Evolutionary conservation across 2,113 vertebrate species (phyloP), one percentile per base, ranked within the genome.

Genomic region (Monarcha castaneiventris): DNA sequence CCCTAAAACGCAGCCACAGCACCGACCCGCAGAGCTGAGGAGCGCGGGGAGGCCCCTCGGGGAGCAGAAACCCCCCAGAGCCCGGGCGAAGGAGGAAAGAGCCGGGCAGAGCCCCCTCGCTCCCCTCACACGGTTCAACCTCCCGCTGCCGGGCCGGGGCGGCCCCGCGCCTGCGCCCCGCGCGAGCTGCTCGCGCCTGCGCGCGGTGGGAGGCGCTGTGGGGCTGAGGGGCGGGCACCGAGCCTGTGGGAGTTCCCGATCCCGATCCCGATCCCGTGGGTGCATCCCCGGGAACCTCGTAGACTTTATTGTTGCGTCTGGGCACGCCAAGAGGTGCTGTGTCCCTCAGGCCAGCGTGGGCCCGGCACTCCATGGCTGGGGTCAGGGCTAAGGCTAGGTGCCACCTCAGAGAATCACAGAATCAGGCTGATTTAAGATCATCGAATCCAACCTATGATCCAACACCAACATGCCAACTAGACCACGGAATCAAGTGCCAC

Each of bases 211-310:
- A 1, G 35, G 26, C 2, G 3, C 5, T 6, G 46, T 0, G 51
- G 49, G 2, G 51, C 9, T 32, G 48, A 33, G 56, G 56, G 43
- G 66, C 9, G 15, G 35, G 11, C 2, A 5, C 0, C 4, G 48
- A 13, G 33, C 1, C 2, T 35, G 26, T 7, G 43, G 13, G 55
- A 1, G 7, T 0, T 39, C 5, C 11, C 11, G 3, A 0, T 44
- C 15, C 15, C 16, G 11, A 0, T 32, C 26, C 4, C 3, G 25
- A 1, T 16, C 4, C 5, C 1, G 5, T 7, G 7, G 16, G 9
- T 1, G 4, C 12, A 1, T 18, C 2, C 1, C 1, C 1, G 4
- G 17, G 5, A 2, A 2, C 5, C 5, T 11, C 0, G 1, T 18
- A 5, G 5, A 1, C 4, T 0, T 3, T 2, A 3, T 1, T 21